phyloP scores from a whole-genome alignment of 2,113 vertebrate genomes.

The Nibea albiflora region DNA sequence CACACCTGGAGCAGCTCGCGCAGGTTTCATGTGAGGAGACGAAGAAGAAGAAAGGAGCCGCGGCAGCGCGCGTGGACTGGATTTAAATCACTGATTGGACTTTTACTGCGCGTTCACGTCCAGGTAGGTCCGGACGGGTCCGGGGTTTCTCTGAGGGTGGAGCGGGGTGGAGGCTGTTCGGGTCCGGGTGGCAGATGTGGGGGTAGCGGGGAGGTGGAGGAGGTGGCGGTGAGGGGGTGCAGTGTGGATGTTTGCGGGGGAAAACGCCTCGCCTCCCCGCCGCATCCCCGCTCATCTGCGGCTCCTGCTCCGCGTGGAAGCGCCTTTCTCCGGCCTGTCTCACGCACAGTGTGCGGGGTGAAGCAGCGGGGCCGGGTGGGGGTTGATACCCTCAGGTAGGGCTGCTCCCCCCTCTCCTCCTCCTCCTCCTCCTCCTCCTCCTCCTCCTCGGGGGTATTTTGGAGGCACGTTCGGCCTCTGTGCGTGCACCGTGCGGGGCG shows the following conservation, averaged over 20 bases:
- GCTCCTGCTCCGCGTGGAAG: conserved; percentile 16
- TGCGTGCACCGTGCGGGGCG: background rate
- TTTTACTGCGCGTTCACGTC: conserved; percentile 50
- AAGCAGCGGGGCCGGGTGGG: conserved; percentile 11
- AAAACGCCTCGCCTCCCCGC: conserved; percentile 67
- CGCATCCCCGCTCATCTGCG: conserved; percentile 46
- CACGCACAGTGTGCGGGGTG: background rate
- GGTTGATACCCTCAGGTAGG: conserved; percentile 53
- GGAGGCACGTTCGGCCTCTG: conserved; percentile 3
- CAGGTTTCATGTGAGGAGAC: conserved; percentile 9
- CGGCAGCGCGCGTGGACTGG: conserved; percentile 58
- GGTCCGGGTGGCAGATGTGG: conserved; percentile 7
- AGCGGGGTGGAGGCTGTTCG: background rate
- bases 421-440: background rate
- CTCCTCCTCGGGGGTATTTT: background rate
- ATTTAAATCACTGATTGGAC: conserved; percentile 63
- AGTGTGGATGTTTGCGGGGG: conserved; percentile 54
- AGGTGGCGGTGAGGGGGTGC: conserved; percentile 15
- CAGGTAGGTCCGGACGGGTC: conserved; percentile 59
- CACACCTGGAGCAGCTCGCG: background rate
- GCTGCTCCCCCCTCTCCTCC: conserved; percentile 18
- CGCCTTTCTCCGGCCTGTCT: background rate
- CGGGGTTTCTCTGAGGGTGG: background rate
- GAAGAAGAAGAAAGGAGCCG: conserved; percentile 17
- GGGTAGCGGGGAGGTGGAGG: background rate